Conservation (phyloP, 92 coral and sea anemone species). For the Porites lobata region DNA sequence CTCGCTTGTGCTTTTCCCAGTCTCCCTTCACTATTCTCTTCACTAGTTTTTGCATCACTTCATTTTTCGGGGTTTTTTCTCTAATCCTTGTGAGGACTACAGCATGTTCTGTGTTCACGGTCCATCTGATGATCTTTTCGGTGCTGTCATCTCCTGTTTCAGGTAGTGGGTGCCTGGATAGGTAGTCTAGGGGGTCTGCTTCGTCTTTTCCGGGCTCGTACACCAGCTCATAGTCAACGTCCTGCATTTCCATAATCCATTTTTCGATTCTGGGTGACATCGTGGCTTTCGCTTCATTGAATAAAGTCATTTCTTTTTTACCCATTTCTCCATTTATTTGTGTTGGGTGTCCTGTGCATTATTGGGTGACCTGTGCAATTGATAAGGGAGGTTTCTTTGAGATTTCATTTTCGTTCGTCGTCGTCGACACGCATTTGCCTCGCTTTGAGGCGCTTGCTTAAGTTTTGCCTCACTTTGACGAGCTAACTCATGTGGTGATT, state of each 20-base stretch:
- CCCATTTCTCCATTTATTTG: no score
- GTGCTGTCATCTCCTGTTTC: constrained; percentile 34
- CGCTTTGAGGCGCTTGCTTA: no score
- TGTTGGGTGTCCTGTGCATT: no score
- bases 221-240: constrained; percentile 64
- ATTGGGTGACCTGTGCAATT: no score
- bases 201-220: constrained; percentile 62
- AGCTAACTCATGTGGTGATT: no score
- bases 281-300: constrained; percentile 66
- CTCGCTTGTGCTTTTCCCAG: constrained; percentile 60
- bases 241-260: constrained; percentile 79
- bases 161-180: constrained; percentile 24
- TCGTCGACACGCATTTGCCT: no score
- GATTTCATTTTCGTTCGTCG: no score
- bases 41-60: constrained; percentile 35
- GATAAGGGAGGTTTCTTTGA: no score
- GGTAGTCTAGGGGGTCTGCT: constrained; percentile 53
- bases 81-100: constrained; percentile 57
- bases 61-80: constrained; percentile 62
- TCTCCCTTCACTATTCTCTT: constrained; percentile 56
- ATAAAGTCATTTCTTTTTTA: background rate
- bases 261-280: constrained; percentile 81
- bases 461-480: no score
- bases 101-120: constrained; percentile 43
- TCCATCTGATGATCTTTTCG: constrained; percentile 29